Conservation (phyloP, 2,113 vertebrate genomes). For the Bubo bubo region DNA sequence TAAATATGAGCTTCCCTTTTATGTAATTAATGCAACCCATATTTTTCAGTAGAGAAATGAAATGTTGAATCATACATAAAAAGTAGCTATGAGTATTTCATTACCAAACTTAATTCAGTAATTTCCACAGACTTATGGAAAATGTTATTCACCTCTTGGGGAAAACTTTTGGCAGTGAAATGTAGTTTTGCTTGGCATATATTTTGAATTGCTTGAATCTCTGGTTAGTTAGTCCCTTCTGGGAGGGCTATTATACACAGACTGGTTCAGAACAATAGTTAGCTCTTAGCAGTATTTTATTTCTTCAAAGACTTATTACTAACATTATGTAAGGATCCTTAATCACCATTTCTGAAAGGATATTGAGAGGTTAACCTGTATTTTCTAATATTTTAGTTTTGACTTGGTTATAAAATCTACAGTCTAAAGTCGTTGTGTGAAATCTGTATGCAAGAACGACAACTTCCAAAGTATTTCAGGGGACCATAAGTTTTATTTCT, state of each 20-base stretch:
- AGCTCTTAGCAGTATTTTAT: not conserved
- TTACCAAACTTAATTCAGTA: conserved; percentile 74
- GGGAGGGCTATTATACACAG: not conserved
- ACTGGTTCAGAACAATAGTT: not conserved
- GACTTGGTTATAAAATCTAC: not conserved
- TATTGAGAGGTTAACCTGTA: not conserved
- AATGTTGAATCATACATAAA: conserved; percentile 74
- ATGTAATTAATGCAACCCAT: conserved; percentile 73
- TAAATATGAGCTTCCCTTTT: conserved; percentile 70
- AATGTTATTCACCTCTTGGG: conserved; percentile 75
- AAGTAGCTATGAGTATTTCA: conserved; percentile 72
- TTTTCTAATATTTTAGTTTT: conserved; percentile 55
- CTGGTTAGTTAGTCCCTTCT: conserved; percentile 47
- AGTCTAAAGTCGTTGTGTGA: not conserved
- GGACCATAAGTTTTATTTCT: not conserved
- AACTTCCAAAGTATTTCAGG: not conserved
- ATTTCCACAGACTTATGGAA: conserved; percentile 74
- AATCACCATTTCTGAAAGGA: not conserved
- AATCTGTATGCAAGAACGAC: not conserved
- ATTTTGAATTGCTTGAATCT: conserved; percentile 63
- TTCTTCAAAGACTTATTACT: not conserved
- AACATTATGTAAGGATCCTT: not conserved
- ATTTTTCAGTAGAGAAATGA: conserved; percentile 71
- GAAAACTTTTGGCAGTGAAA: conserved; percentile 69
- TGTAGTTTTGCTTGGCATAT: conserved; percentile 69